These are phyloP conservation scores for Anseranas semipalmata DNA, from an alignment of 2,113 vertebrate genomes.

Conservation along the genomic window DNA sequence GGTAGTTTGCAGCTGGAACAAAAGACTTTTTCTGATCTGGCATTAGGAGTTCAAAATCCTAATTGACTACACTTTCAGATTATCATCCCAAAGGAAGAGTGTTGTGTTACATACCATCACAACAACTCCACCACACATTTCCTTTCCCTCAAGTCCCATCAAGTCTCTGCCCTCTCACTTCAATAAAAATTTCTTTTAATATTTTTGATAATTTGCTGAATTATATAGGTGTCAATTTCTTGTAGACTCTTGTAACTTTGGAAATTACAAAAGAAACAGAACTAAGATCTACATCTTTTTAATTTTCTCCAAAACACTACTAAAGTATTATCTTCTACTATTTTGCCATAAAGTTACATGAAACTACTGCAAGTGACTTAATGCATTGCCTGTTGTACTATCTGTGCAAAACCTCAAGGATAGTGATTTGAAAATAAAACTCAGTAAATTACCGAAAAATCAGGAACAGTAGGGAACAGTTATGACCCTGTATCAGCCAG, in stretches of 20 bases:
- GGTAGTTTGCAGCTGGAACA: neutral
- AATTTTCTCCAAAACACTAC: neutral
- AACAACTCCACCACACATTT: neutral
- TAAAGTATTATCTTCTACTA: neutral
- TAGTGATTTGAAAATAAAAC: neutral
- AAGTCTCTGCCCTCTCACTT: neutral
- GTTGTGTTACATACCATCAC: neutral
- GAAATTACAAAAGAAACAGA: neutral
- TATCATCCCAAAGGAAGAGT: neutral
- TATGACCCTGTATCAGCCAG: neutral
- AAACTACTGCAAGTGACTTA: neutral
- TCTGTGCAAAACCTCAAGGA: neutral
- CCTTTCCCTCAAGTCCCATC: neutral
- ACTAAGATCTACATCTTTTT: neutral
- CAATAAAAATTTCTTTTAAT: neutral
- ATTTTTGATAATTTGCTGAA: neutral
- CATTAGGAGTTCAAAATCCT: neutral
- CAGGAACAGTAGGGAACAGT: neutral
- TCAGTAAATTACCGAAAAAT: neutral
- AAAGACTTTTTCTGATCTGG: neutral
- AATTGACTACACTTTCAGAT: neutral
- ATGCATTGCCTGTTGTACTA: neutral
- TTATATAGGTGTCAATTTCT: neutral
- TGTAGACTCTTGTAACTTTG: neutral
- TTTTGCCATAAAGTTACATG: neutral